phyloP scores from a whole-genome alignment of 2,888 invertebrate genomes.

The Lithodes maja region DNA sequence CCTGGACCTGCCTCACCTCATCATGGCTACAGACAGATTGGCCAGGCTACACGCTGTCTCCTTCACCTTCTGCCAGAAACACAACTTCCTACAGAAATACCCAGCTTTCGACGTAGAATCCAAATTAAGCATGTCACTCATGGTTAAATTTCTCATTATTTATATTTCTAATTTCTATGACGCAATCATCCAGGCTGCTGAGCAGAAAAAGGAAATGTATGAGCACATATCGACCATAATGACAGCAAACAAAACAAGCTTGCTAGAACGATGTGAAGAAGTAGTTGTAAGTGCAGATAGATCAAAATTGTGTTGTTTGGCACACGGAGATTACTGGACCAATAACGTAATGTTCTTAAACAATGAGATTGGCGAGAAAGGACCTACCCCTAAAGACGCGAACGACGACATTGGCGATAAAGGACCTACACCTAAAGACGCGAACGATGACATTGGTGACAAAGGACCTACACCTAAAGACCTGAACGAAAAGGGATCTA shows the following conservation, averaged over 20 bases:
- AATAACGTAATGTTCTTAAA: constrained; percentile 53
- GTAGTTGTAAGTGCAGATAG: background rate
- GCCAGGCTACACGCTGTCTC: constrained; percentile 60
- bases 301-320: constrained; percentile 34
- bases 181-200: background rate
- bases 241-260: background rate
- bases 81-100: constrained; percentile 40
- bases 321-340: constrained; percentile 61
- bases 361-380: background rate
- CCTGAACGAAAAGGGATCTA: too few species aligned
- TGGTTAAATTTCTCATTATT: background rate
- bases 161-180: background rate
- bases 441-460: too few species aligned
- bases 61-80: constrained; percentile 33
- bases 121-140: too few species aligned
- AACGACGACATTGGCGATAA: too few species aligned
- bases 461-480: too few species aligned
- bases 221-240: constrained; percentile 24
- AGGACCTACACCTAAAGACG: too few species aligned
- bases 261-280: background rate
- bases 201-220: constrained; percentile 1
- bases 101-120: background rate
- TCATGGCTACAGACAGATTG: constrained; percentile 42
- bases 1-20: constrained; percentile 35
- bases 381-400: too few species aligned